These are phyloP conservation scores for Sebastes miniatus DNA, from an alignment of 2,797 vertebrate species.

Conservation along the genomic window DNA sequence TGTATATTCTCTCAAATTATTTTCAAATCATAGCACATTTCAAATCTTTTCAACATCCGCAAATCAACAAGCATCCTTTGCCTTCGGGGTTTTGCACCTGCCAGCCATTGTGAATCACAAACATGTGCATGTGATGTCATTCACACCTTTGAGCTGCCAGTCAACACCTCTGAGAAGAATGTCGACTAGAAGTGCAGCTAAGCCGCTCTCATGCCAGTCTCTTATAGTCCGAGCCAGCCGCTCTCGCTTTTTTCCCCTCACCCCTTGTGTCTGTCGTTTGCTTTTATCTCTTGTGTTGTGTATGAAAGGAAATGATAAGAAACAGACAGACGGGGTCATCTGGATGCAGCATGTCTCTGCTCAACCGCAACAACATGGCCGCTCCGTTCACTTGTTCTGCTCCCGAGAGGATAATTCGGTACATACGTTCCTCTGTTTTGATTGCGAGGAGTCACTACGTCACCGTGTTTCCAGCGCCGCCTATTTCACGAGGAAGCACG, in stretches of 20 bases:
- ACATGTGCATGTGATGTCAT: slow-evolving; percentile 50
- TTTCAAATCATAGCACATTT: background rate
- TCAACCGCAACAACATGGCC: slow-evolving; percentile 11
- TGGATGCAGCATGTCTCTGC: slow-evolving; percentile 51
- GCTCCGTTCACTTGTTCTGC: background rate
- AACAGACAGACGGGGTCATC: slow-evolving; percentile 52
- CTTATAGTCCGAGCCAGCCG: slow-evolving; percentile 11
- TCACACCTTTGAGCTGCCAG: slow-evolving; percentile 43
- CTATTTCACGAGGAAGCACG: background rate
- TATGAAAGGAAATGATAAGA: slow-evolving; percentile 55
- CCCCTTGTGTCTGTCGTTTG: slow-evolving; percentile 12
- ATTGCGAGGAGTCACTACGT: background rate
- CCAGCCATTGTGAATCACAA: background rate
- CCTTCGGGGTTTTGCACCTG: slow-evolving; percentile 36
- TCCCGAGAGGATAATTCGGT: background rate
- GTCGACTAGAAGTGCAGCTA: slow-evolving; percentile 20
- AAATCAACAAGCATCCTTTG: slow-evolving; percentile 12
- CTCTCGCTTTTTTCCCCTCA: background rate
- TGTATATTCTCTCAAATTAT: slow-evolving; percentile 1
- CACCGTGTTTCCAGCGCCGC: background rate
- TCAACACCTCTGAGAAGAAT: slow-evolving; percentile 49
- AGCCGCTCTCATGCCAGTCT: slow-evolving; percentile 20
- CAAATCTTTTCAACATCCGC: slow-evolving; percentile 15
- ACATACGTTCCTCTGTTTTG: background rate
- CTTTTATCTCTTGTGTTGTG: slow-evolving; percentile 29